Evolutionary conservation across 2,113 vertebrate species (phyloP).

Genomic region (Phalacrocorax carbo): DNA sequence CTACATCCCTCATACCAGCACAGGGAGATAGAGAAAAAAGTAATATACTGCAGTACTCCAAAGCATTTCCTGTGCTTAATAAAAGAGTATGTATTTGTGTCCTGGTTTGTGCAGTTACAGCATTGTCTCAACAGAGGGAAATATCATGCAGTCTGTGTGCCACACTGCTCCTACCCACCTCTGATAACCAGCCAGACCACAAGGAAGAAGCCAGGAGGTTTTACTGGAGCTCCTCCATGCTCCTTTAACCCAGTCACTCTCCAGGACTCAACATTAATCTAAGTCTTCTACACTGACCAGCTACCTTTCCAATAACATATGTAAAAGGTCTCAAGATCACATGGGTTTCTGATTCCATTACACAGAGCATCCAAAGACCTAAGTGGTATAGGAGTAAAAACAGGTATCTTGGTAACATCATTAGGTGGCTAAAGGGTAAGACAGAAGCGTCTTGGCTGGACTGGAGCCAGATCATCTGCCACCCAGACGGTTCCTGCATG

Average conservation of each 20-base stretch:
- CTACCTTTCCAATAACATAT: background rate
- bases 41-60: background rate
- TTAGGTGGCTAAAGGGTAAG: background rate
- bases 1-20: background rate
- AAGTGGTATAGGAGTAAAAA: background rate
- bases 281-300: background rate
- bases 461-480: background rate
- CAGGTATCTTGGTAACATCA: background rate
- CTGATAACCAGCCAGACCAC: background rate
- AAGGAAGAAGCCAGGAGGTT: background rate
- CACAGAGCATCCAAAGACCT: background rate
- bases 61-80: background rate
- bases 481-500: background rate
- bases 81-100: background rate
- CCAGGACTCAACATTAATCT: background rate
- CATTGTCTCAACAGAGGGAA: background rate
- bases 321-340: background rate
- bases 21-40: background rate
- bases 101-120: background rate
- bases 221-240: background rate
- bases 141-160: background rate
- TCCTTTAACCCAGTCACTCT: background rate
- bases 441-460: background rate
- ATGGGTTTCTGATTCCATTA: background rate
- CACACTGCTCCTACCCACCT: background rate